Evolutionary conservation across 2,888 invertebrate species (phyloP).

Genomic region (Chaetogeoica ovagalla): DNA sequence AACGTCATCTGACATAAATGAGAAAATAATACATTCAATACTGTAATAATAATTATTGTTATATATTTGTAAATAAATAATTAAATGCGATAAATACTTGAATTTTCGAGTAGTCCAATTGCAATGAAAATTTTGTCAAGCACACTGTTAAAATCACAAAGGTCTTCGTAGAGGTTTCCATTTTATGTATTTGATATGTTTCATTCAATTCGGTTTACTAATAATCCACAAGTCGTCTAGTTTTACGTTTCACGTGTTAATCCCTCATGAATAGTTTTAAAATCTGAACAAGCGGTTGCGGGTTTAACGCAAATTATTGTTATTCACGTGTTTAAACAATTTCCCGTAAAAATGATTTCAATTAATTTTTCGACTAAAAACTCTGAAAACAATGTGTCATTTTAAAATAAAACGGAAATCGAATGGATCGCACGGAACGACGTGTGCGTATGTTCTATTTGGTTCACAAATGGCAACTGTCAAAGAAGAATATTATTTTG

Average conservation of each 20-base stretch:
- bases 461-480: slow-evolving; percentile 44
- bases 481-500: slow-evolving; percentile 25
- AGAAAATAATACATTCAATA: neutral
- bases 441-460: slow-evolving; percentile 6
- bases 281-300: no score
- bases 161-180: neutral
- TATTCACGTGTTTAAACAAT: no score
- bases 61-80: neutral
- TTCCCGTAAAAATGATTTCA: no score
- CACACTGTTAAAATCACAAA: neutral
- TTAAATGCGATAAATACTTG: slow-evolving; percentile 2
- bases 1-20: no score
- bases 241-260: neutral
- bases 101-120: slow-evolving; percentile 43
- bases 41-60: neutral
- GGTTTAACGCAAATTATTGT: no score
- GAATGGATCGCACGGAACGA: neutral
- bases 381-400: no score
- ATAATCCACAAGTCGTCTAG: neutral
- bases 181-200: neutral
- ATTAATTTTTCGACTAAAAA: no score
- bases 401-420: no score
- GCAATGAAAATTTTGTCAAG: neutral
- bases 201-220: no score
- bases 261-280: no score